Evolutionary conservation across 2,888 invertebrate species (phyloP).

Genomic region (Mesoligia furuncula): DNA sequence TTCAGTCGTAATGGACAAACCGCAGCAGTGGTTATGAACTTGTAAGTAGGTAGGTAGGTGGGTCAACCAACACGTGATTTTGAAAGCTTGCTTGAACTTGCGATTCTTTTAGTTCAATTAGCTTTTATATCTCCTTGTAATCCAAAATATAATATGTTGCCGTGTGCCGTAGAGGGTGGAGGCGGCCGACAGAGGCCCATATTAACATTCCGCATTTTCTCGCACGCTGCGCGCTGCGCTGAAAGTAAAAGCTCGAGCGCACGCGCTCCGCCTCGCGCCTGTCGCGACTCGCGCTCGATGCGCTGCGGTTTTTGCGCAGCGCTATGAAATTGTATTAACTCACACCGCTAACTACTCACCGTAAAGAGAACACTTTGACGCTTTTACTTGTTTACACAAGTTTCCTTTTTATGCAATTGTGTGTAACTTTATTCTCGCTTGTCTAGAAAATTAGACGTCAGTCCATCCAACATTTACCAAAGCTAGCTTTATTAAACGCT

Average conservation of each 20-base stretch:
- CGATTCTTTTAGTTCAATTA: not conserved
- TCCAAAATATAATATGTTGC: slow-evolving; percentile 2
- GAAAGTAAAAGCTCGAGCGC: slow-evolving; percentile 60
- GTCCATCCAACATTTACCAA: not conserved
- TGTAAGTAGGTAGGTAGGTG: not conserved
- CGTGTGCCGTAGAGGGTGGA: not conserved
- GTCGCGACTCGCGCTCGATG: not conserved
- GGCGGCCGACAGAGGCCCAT: not conserved
- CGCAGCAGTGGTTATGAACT: not conserved
- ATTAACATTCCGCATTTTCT: slow-evolving; percentile 30
- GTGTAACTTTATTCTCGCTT: not conserved
- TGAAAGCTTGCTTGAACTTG: not conserved
- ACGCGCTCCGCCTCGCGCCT: slow-evolving; percentile 12
- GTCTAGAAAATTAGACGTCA: not conserved
- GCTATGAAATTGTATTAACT: slow-evolving; percentile 38
- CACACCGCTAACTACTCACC: slow-evolving; percentile 13
- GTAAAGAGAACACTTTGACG: slow-evolving; percentile 5
- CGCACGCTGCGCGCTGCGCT: slow-evolving; percentile 30
- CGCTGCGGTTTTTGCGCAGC: slow-evolving; percentile 48
- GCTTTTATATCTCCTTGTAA: not conserved
- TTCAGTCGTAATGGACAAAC: not conserved
- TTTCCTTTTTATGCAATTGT: slow-evolving; percentile 5
- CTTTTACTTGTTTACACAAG: slow-evolving; percentile 14
- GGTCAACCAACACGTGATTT: not conserved
- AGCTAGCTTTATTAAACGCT: not conserved